Base-by-base conservation (phyloP, 2,888 invertebrate species). In the Anagyrus pseudococci region DNA sequence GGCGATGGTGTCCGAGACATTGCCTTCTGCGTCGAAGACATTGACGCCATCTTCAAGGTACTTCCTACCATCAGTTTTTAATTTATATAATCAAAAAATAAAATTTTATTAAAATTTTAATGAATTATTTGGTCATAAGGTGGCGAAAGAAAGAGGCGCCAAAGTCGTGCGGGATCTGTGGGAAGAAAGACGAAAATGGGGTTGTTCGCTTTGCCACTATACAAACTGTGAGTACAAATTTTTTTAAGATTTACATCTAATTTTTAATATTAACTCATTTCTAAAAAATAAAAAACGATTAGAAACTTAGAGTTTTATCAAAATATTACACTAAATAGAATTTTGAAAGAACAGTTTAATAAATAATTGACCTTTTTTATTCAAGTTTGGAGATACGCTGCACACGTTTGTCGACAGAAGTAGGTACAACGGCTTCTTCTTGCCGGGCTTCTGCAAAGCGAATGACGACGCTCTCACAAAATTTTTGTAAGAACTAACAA, bases 1-100 rank as follows among this genome's bases (percentile, higher is more conserved):
- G 99, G 99, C 0, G 99, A 99, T 83, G 98, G 95, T 62, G 98
- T 95, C 19, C 96, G 95, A 75, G 98, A 98, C 79, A 87, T 99
- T 26, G 96, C 97, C 2, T 98, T 99, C 80, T 86, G 89, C 67
- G 98, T 99, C 2, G 94, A 98, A 78, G 94, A 98, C 79, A 84
- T 99, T 68, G 93, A 96, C 72, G 87, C 86, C 41, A 96, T 99
- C 67, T 85, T 97, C 58, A 84, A 87, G 82, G 90, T 90, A 79
- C 69, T n/a, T n/a, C n/a, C n/a, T n/a, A n/a, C n/a, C n/a, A n/a
- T n/a, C n/a, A n/a, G n/a, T n/a, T n/a, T n/a, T n/a, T n/a, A n/a
- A n/a, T n/a, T n/a, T n/a, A n/a, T n/a, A n/a, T n/a, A n/a, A n/a
- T n/a, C n/a, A n/a, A n/a, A n/a, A n/a, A n/a, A n/a, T n/a, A n/a